Evolutionary conservation across 2,888 invertebrate genomes (phyloP).

Genomic region (Apodemia zela): DNA sequence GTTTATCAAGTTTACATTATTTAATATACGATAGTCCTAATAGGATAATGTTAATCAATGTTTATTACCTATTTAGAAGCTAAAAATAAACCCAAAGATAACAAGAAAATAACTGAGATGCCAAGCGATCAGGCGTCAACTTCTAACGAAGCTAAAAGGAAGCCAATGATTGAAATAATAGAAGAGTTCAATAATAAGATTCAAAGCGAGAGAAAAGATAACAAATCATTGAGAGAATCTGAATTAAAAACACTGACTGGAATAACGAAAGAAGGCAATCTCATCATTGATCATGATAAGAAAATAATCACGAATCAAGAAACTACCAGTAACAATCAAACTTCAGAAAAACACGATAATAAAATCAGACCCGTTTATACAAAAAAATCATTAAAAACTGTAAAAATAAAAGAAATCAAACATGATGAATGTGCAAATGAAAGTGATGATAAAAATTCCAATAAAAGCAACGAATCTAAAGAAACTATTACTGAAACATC

Average conservation of each 20-base stretch:
- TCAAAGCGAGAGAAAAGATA: slow-evolving; percentile 31
- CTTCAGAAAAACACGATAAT: slow-evolving; percentile 16
- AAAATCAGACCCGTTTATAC: not conserved
- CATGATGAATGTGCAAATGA: slow-evolving; percentile 15
- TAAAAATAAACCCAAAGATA: not conserved
- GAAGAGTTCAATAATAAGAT: slow-evolving; percentile 40
- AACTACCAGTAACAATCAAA: not conserved
- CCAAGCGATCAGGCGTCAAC: slow-evolving; percentile 34
- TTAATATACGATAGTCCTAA: too few relatives aligned
- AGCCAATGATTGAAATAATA: slow-evolving; percentile 58
- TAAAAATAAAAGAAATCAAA: slow-evolving; percentile 21
- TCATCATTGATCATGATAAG: slow-evolving; percentile 49
- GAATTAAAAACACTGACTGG: slow-evolving; percentile 26
- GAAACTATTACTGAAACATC: slow-evolving; percentile 7
- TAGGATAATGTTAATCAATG: not conserved
- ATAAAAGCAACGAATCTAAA: slow-evolving; percentile 17
- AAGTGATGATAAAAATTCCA: slow-evolving; percentile 14
- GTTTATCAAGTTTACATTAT: too few relatives aligned
- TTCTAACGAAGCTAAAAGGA: slow-evolving; percentile 42
- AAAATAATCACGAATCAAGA: slow-evolving; percentile 34
- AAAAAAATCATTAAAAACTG: slow-evolving; percentile 20
- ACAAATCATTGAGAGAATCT: not conserved
- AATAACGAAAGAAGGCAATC: slow-evolving; percentile 41
- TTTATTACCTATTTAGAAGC: slow-evolving; percentile 1
- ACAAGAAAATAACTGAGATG: not conserved